These are phyloP conservation scores for Etia nguti DNA, from an alignment of 2,113 vertebrate genomes.

Conservation along the genomic window DNA sequence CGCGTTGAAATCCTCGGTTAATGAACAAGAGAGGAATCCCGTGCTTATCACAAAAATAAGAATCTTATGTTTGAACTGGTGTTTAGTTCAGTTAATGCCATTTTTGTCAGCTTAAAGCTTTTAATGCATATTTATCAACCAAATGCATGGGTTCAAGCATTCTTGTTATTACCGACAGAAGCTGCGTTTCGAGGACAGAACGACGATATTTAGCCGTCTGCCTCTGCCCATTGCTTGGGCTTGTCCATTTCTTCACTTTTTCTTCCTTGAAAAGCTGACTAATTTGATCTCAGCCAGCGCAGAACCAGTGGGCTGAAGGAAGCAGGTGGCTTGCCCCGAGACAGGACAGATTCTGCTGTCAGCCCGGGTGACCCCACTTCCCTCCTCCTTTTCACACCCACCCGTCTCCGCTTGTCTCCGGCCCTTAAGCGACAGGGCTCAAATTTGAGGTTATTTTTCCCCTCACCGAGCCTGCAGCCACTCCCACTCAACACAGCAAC, in stretches of 20 bases:
- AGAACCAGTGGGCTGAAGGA: slow-evolving; percentile 5
- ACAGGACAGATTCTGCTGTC: slow-evolving; percentile 27
- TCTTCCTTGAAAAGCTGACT: neutral
- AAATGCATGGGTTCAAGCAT: neutral
- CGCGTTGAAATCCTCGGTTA: neutral
- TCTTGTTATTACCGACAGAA: neutral
- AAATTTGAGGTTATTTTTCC: slow-evolving; percentile 34
- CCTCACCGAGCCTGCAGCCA: neutral
- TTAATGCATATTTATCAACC: neutral
- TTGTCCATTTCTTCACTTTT: neutral
- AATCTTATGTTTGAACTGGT: neutral
- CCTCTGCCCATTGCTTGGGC: neutral
- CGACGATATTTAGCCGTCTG: neutral
- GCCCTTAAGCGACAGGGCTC: slow-evolving; percentile 39
- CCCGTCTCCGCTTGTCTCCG: slow-evolving; percentile 3
- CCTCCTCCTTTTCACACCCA: slow-evolving; percentile 5
- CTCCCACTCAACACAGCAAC: neutral
- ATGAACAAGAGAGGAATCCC: neutral
- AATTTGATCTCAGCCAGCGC: neutral
- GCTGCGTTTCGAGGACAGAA: neutral
- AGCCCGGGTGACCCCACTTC: neutral
- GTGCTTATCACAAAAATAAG: neutral
- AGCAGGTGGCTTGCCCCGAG: slow-evolving; percentile 55
- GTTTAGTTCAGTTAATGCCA: neutral
- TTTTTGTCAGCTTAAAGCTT: neutral